phyloP scores from a whole-genome alignment of 2,888 invertebrate genomes.

The Hipparchia sbordonii region DNA sequence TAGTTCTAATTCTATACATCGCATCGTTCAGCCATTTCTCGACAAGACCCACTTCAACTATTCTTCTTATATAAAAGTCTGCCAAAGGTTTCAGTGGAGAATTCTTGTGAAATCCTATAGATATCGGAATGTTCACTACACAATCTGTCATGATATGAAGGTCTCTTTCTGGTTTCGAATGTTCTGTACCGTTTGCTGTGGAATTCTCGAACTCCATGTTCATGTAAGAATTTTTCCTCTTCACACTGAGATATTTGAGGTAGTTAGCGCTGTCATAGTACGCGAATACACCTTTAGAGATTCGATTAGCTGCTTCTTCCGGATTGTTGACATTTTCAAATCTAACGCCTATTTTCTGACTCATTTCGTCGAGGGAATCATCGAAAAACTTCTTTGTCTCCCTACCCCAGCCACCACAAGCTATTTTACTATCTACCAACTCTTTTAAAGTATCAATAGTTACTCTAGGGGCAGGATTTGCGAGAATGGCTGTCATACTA shows the following conservation, averaged over 20 bases:
- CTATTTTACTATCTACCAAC: constrained; percentile 85
- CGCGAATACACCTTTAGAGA: constrained; percentile 88
- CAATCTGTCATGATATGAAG: constrained; percentile 93
- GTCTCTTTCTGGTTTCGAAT: constrained; percentile 65
- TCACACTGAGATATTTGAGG: constrained; percentile 85
- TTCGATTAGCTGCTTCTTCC: constrained; percentile 84
- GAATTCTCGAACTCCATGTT: constrained; percentile 53
- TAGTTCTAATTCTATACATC: constrained; percentile 82
- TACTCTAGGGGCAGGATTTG: constrained; percentile 89
- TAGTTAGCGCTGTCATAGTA: constrained; percentile 91
- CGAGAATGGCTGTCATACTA: constrained; percentile 92
- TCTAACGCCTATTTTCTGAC: constrained; percentile 85
- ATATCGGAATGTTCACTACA: constrained; percentile 90
- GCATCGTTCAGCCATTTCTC: constrained; percentile 91
- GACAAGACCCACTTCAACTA: constrained; percentile 89
- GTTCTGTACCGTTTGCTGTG: constrained; percentile 49
- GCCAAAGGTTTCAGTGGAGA: constrained; percentile 88
- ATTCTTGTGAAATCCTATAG: constrained; percentile 91
- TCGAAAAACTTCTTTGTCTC: constrained; percentile 88
- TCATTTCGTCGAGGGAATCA: constrained; percentile 85
- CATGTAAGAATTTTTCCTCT: constrained; percentile 68
- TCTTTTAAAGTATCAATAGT: constrained; percentile 90
- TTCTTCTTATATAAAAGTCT: constrained; percentile 85
- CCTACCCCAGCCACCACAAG: constrained; percentile 88
- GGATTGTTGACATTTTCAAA: constrained; percentile 85